Evolutionary conservation across 2,113 vertebrate genomes (phyloP).

Genomic region (Trematomus loennbergii): DNA sequence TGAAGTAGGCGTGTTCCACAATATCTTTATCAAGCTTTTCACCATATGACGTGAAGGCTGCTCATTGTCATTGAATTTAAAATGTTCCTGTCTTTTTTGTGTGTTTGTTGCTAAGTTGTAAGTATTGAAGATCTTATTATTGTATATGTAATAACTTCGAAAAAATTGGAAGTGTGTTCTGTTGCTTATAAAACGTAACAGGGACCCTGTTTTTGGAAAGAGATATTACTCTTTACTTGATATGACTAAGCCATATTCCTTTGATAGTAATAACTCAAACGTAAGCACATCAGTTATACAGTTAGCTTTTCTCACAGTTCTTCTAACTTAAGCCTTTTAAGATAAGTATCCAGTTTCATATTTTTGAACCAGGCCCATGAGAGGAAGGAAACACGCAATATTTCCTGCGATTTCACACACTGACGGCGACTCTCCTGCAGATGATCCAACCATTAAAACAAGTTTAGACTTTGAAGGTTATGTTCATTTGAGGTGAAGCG

Average conservation of each 20-base stretch:
- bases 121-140: not conserved
- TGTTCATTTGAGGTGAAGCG: constrained; percentile 25
- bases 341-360: constrained; percentile 11
- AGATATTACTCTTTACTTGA: not conserved
- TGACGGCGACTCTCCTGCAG: not conserved
- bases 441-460: constrained; percentile 25
- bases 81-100: not conserved
- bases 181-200: not conserved
- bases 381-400: constrained; percentile 1
- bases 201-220: not conserved
- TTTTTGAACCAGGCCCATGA: constrained; percentile 15
- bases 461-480: constrained; percentile 13
- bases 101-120: not conserved
- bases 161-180: not conserved
- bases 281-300: not conserved
- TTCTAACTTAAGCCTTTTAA: not conserved
- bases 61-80: not conserved
- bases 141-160: not conserved
- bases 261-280: not conserved
- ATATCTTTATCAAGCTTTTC: not conserved
- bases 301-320: not conserved
- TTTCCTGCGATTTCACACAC: not conserved
- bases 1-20: not conserved
- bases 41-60: not conserved
- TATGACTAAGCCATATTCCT: not conserved